Base-by-base conservation (phyloP, 2,888 invertebrate species). In the Alviniconcha strummeri region DNA sequence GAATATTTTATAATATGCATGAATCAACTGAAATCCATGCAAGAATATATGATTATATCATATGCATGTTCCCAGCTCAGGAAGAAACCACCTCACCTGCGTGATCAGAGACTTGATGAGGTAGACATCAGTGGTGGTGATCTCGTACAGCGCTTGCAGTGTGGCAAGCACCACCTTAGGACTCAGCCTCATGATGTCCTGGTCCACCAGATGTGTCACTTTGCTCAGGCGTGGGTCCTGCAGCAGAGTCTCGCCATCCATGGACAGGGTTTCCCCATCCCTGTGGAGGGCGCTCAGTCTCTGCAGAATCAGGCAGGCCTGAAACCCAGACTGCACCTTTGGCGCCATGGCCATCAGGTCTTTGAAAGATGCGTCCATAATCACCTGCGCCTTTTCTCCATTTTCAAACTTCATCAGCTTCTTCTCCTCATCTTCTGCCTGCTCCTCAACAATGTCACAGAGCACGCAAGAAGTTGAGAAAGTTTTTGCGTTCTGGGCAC, bases 71-170 rank as follows among this genome's bases (percentile, higher is more conserved):
- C 36, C 0, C 36, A 36, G 36, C 36, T 36, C 36, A 3, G 36
- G 36, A 36, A 36, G 36, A 36, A 72, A 13, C 4, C 72, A 8
- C 36, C 17, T 19, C 52, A 82, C 82, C 77, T 82, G 82, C 8
- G 56, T 82, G 36, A 82, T 82, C 15, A 87, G 82, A 0, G 86
- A 83, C 69, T 85, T 78, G 57, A 87, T 81, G 15, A 86, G 64
- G 75, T 60, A 83, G 67, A 74, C 83, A 60, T 87, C 87, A 60
- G 75, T 75, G 17, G 77, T 6, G 15, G 79, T 76, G 72, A 86
- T 77, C 11, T 83, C 77, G 17, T 85, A 76, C n/a, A 87, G 54
- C 11, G 69, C 67, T 6, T 79, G 76, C 36, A 87, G 82, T 56
- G 84, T 84, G 54, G 36, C 60, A 11, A 85, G 55, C 5, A 85